phyloP scores from a whole-genome alignment of 2,113 vertebrate genomes.

The Anas platyrhynchos region DNA sequence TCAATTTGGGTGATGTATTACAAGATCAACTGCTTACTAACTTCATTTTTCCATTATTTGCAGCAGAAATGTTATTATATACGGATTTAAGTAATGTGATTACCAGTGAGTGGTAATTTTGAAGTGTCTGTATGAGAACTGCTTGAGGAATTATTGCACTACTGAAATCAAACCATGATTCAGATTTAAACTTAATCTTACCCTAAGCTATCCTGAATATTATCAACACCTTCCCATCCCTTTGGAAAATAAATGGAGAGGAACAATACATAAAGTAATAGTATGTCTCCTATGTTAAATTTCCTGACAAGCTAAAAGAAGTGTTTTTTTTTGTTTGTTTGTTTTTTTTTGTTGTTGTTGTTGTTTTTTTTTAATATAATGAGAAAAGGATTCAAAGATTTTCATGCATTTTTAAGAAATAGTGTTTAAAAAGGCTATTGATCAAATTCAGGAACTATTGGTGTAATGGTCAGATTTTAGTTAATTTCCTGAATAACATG shows the following conservation, averaged over 20 bases:
- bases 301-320: not conserved
- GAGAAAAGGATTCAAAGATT: not conserved
- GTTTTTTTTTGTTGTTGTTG: too few relatives aligned
- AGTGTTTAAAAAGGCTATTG: not conserved
- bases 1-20: conserved; percentile 28
- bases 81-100: conserved; percentile 31
- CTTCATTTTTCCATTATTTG: conserved; percentile 29
- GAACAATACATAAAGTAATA: not conserved
- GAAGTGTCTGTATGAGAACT: conserved; percentile 16
- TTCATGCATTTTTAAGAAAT: not conserved
- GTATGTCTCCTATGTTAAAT: not conserved
- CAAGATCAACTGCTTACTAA: conserved; percentile 27
- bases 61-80: conserved; percentile 19
- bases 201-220: not conserved
- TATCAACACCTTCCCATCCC: not conserved
- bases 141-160: conserved; percentile 4
- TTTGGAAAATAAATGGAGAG: not conserved
- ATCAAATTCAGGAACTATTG: not conserved
- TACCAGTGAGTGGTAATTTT: conserved; percentile 27
- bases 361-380: not conserved
- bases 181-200: conserved; percentile 25
- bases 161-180: not conserved
- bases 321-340: not conserved
- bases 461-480: not conserved
- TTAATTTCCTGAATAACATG: not conserved